These are phyloP conservation scores for Chelonia mydas DNA, from an alignment of 2,797 vertebrate genomes.

Conservation along the genomic window DNA sequence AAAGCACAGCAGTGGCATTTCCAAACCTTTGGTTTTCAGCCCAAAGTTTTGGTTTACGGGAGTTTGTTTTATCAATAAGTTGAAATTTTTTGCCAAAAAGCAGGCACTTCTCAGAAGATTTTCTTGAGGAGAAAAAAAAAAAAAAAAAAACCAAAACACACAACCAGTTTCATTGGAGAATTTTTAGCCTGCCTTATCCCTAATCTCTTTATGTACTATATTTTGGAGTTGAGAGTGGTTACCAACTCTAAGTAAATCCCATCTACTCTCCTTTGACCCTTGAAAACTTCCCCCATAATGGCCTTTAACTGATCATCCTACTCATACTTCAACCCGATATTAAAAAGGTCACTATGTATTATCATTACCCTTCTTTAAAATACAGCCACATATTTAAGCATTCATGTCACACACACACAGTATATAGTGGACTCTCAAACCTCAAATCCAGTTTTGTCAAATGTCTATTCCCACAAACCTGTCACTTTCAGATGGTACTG, in stretches of 20 bases:
- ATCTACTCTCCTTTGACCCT: neutral
- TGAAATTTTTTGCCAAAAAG: neutral
- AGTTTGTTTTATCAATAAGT: neutral
- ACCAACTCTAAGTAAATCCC: neutral
- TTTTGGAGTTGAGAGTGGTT: neutral
- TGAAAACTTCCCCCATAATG: neutral
- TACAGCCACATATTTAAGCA: neutral
- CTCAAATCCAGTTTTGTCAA: neutral
- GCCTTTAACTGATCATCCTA: neutral
- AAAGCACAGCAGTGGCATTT: neutral
- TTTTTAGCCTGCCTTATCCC: neutral
- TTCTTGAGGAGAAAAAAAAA: too few species aligned
- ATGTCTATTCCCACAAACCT: neutral
- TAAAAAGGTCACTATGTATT: neutral
- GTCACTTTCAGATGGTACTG: neutral
- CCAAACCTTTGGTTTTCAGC: neutral
- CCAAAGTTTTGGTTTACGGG: neutral
- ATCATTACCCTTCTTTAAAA: neutral
- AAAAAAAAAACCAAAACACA: too few species aligned
- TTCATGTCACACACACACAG: neutral
- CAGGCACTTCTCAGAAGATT: neutral
- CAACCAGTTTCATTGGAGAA: neutral
- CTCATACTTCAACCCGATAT: neutral
- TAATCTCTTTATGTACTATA: neutral
- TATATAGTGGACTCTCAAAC: neutral